Percentiles rank a stretch among this genome's conserved stretches.
Evolutionary conservation across 1,140 invertebrate genomes (phyloP).

Genomic region (Drosophila nasuta): DNA sequence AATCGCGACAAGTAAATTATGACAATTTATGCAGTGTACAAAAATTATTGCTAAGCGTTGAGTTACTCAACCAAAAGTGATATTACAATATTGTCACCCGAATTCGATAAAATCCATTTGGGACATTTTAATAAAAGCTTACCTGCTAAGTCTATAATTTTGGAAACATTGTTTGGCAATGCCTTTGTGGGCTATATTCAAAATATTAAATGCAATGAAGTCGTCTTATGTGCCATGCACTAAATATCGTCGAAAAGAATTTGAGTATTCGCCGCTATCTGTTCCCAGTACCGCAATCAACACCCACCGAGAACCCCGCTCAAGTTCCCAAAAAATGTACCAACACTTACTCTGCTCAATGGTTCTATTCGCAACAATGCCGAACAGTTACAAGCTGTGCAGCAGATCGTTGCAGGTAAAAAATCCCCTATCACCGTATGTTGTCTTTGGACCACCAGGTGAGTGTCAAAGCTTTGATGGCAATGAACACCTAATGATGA

Average conservation of each 20-base stretch:
- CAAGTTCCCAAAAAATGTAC: neutral
- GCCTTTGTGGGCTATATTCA: too few species aligned
- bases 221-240: constrained; percentile 49
- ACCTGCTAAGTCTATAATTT: too few species aligned
- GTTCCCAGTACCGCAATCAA: constrained; percentile 22
- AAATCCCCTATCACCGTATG: constrained; percentile 58
- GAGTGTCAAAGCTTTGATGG: neutral
- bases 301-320: neutral
- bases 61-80: neutral
- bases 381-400: constrained; percentile 69
- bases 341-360: constrained; percentile 48
- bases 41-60: neutral
- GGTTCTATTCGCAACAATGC: constrained; percentile 49
- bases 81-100: too few species aligned
- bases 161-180: too few species aligned
- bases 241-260: constrained; percentile 42
- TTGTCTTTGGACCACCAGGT: constrained; percentile 64
- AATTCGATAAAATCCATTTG: too few species aligned
- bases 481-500: neutral
- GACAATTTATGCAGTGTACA: constrained; percentile 7
- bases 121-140: too few species aligned
- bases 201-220: too few species aligned
- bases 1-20: constrained; percentile 1
- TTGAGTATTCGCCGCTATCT: constrained; percentile 48
- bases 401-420: constrained; percentile 65